These are phyloP conservation scores for Halesus radiatus DNA, from an alignment of 1,140 invertebrate genomes.

Conservation along the genomic window DNA sequence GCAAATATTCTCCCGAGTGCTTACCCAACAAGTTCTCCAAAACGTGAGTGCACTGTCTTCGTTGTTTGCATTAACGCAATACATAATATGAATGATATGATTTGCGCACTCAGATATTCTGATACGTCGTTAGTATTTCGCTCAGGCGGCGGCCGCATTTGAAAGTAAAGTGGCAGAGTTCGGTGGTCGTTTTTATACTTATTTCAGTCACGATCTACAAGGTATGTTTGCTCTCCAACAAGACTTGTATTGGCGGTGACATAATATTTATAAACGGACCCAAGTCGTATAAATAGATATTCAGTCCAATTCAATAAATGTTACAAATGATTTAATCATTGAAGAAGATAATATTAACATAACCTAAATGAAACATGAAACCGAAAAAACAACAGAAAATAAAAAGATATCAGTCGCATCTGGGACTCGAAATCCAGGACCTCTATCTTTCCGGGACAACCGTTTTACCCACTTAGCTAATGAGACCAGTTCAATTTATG, in stretches of 20 bases:
- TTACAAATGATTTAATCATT: too few species aligned
- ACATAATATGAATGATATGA: neutral
- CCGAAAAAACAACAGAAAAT: too few species aligned
- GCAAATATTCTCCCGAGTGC: neutral
- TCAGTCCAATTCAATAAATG: too few species aligned
- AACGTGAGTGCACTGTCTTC: neutral
- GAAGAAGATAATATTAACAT: too few species aligned
- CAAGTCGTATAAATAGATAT: too few species aligned
- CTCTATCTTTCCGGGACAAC: too few species aligned
- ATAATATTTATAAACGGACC: neutral
- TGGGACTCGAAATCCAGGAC: too few species aligned
- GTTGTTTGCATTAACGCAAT: neutral
- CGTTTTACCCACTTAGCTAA: too few species aligned
- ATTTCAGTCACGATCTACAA: conserved; percentile 5
- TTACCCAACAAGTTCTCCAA: neutral
- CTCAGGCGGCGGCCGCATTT: neutral
- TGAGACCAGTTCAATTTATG: too few species aligned
- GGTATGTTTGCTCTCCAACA: neutral
- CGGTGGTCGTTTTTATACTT: neutral
- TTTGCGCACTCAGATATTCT: neutral
- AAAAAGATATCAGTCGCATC: too few species aligned
- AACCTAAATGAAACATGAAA: too few species aligned
- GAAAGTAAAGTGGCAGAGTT: neutral
- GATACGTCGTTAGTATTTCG: neutral
- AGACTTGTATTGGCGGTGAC: neutral